phyloP scores from a whole-genome alignment of 2,113 vertebrate genomes.

The Antechinus stuartii region DNA sequence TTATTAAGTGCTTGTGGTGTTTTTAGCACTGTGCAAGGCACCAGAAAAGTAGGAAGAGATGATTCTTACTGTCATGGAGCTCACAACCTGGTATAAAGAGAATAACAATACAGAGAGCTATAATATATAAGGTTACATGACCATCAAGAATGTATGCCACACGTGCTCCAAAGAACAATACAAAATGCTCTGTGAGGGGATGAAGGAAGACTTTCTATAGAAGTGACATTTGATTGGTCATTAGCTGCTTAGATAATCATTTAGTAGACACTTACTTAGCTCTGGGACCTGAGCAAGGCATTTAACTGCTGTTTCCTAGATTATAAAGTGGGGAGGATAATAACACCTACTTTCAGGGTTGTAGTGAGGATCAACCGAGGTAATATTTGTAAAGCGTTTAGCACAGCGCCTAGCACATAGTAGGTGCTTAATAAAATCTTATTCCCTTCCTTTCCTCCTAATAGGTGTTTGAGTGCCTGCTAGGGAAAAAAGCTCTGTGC shows the following conservation, averaged over 20 bases:
- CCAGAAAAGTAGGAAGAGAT: not conserved
- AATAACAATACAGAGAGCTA: not conserved
- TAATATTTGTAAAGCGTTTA: not conserved
- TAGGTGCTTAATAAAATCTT: not conserved
- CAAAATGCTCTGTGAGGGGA: not conserved
- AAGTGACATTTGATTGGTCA: not conserved
- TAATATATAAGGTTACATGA: not conserved
- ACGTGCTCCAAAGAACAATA: not conserved
- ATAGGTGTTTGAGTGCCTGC: not conserved
- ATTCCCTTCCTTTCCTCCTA: not conserved
- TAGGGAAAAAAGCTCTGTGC: not conserved
- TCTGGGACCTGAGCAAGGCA: not conserved
- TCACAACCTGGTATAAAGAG: not conserved
- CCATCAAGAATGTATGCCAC: not conserved
- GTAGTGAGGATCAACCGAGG: not conserved
- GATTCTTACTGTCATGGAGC: not conserved
- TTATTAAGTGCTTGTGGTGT: not conserved
- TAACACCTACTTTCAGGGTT: not conserved
- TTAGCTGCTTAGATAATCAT: not conserved
- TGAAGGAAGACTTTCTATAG: not conserved
- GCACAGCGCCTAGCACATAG: not conserved
- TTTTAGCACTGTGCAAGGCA: not conserved
- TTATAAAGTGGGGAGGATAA: not conserved
- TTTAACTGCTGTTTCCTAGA: not conserved
- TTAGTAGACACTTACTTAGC: not conserved